Evolutionary conservation across 2,113 vertebrate genomes (phyloP), one percentile per base, ranked within the genome.

Genomic region (Eretmochelys imbricata): DNA sequence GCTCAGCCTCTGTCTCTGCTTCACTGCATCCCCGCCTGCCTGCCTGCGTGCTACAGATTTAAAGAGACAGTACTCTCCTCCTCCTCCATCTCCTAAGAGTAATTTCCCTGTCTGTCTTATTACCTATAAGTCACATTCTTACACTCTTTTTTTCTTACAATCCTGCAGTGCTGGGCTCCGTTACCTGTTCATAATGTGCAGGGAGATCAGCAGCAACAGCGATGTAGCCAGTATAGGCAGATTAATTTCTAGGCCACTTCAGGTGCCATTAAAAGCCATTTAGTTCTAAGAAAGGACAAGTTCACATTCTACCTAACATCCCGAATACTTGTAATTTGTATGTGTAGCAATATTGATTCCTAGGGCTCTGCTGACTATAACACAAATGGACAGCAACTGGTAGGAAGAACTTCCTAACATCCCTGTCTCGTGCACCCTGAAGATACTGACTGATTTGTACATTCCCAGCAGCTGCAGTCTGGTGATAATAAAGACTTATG

Each of bases 281-380:
- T 38, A 84, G 78, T 80, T 89, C 53, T 87, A 72, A 84, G 75
- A 84, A 95, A 92, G 89, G 94, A 89, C 83, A 89, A 78, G 89
- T 62, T 89, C 83, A 55, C 46, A 46, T 89, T 93, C 80, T 91
- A 27, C 48, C 85, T 90, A 75, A 87, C 87, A 79, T 57, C 83
- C 78, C 69, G 91, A 95, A 89, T 88, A 81, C 89, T 24, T 92
- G 78, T 94, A 89, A 95, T 89, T 94, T 88, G 93, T 93, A 27
- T 38, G 93, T 94, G 72, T 59, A 84, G 85, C 49, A 10, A 16
- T 91, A 94, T 80, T 91, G 96, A 95, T 94, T 95, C 81, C 79
- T 86, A 31, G 25, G 69, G 78, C 72, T 91, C 12, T 96, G 88
- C 92, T 91, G 93, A 89, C 89, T 86, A 0, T 22, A 86, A 59